Conservation (phyloP, 2,113 vertebrate species). For the Pluvianellus socialis region DNA sequence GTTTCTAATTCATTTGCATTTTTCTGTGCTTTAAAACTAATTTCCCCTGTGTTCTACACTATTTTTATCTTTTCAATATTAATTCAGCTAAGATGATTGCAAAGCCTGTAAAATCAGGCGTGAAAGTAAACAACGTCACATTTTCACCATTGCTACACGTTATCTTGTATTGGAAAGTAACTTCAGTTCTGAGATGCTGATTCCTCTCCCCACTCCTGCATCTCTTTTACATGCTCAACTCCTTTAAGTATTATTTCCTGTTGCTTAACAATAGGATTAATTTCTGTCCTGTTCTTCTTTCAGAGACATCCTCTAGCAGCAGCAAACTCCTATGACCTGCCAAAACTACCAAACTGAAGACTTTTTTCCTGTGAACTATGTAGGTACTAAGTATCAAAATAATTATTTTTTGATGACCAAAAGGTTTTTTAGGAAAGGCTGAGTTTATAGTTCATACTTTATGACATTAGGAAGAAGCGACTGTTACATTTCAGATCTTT, state of each 20-base stretch:
- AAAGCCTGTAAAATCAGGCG: not conserved
- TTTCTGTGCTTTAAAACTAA: conserved; percentile 10
- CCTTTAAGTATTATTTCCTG: not conserved
- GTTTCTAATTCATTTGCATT: conserved; percentile 28
- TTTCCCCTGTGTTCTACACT: conserved; percentile 27
- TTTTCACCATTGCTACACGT: not conserved
- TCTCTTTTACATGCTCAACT: not conserved
- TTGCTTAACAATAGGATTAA: not conserved
- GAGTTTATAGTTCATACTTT: not conserved
- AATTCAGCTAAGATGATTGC: not conserved
- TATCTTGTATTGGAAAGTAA: not conserved
- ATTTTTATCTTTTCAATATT: conserved; percentile 14
- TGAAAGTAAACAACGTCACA: not conserved
- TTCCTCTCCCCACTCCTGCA: not conserved
- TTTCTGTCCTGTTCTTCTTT: conserved; percentile 37
- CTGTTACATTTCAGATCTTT: not conserved
- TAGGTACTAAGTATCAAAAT: not conserved
- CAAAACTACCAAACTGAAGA: conserved; percentile 32
- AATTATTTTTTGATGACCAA: not conserved
- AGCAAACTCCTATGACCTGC: not conserved
- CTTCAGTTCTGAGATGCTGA: not conserved
- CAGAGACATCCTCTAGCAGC: conserved; percentile 12
- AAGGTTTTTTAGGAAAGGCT: not conserved
- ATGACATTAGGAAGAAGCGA: not conserved
- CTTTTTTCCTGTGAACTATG: conserved; percentile 7